phyloP scores from a whole-genome alignment of 2,888 invertebrate genomes.

The Oscheius sp. region DNA sequence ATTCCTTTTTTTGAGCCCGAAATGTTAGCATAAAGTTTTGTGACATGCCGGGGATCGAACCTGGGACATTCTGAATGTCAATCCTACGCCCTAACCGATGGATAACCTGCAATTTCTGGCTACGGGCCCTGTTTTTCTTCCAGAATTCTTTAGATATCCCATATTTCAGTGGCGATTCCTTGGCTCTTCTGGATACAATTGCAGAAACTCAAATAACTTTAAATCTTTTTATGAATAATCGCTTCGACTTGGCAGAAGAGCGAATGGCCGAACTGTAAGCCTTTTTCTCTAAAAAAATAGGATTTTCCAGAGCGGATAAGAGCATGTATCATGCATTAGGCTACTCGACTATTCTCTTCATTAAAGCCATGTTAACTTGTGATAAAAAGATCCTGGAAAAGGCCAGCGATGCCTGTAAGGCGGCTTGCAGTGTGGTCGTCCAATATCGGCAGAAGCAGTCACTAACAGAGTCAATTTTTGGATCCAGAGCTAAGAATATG shows the following conservation, averaged over 20 bases:
- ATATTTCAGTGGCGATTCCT: constrained; percentile 56
- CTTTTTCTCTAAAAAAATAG: background rate
- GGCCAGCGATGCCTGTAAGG: constrained; percentile 60
- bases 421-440: constrained; percentile 60
- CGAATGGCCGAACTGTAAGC: constrained; percentile 84
- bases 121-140: no score
- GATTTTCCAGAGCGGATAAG: constrained; percentile 79
- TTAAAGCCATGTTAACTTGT: constrained; percentile 92
- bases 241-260: constrained; percentile 84
- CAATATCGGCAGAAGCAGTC: constrained; percentile 57
- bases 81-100: no score
- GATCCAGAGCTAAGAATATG: constrained; percentile 37
- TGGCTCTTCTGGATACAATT: constrained; percentile 80
- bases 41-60: no score
- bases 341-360: constrained; percentile 86
- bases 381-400: constrained; percentile 78
- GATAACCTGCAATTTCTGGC: no score
- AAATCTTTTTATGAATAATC: constrained; percentile 91
- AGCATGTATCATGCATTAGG: constrained; percentile 94
- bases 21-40: no score
- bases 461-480: constrained; percentile 60
- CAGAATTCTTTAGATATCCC: no score
- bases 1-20: no score
- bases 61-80: no score
- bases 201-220: constrained; percentile 85